A percentile compares a stretch with the other conserved stretches of the same genome.
Conservation (phyloP, 2,888 invertebrate species). For the Calliscelio sp. region DNA sequence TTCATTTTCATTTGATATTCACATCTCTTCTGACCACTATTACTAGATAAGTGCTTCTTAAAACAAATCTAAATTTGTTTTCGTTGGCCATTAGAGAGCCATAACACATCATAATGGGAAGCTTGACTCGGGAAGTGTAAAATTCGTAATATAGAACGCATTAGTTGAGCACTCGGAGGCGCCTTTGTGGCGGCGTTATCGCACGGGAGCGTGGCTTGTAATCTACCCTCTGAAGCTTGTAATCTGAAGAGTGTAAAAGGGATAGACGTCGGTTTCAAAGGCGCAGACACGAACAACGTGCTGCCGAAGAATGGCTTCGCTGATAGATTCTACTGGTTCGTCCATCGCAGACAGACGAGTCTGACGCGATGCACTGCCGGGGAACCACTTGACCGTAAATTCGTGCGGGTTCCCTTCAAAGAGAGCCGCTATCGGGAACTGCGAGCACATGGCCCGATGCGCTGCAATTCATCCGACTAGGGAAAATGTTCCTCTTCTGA, state of each 20-base stretch:
- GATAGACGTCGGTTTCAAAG: conserved; percentile 31
- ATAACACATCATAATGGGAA: background rate
- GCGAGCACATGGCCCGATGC: conserved; percentile 84
- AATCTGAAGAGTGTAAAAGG: conserved; percentile 39
- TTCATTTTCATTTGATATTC: no score
- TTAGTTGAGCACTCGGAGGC: conserved; percentile 30
- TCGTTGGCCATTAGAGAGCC: background rate
- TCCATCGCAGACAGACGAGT: conserved; percentile 14
- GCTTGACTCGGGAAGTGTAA: background rate
- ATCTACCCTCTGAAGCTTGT: conserved; percentile 66
- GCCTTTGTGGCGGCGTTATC: conserved; percentile 50
- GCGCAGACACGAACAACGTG: conserved; percentile 40
- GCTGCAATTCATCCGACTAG: conserved; percentile 35
- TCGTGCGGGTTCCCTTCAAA: conserved; percentile 80
- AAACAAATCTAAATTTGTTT: background rate
- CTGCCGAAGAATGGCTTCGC: conserved; percentile 17
- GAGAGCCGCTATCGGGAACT: conserved; percentile 84
- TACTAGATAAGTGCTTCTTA: background rate
- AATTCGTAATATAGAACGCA: conserved; percentile 39
- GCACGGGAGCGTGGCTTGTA: conserved; percentile 21
- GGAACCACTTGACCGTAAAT: conserved; percentile 79
- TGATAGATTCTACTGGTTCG: conserved; percentile 37
- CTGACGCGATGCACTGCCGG: conserved; percentile 8
- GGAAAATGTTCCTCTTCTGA: conserved; percentile 24
- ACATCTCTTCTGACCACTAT: no score